Percentiles rank a stretch among this genome's conserved stretches.
phyloP scores from a whole-genome alignment of 2,113 vertebrate species.

The Sciurus niger region DNA sequence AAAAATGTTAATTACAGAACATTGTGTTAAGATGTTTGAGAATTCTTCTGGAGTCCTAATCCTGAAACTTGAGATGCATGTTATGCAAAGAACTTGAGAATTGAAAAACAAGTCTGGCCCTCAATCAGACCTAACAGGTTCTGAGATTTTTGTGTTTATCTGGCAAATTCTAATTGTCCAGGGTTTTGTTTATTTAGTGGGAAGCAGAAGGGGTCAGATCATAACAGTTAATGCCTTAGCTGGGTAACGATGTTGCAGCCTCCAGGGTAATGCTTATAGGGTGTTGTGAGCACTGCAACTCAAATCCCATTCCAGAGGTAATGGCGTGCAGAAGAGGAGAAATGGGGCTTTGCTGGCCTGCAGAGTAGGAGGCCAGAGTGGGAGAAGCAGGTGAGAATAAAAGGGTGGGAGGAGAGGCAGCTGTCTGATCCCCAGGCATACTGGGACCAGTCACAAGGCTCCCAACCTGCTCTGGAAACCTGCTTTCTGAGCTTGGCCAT shows the following conservation, averaged over 20 bases:
- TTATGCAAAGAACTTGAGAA: slow-evolving; percentile 83
- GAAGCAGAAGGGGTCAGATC: not conserved
- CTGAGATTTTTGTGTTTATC: not conserved
- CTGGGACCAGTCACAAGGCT: not conserved
- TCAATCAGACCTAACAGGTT: not conserved
- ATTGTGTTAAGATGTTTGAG: not conserved
- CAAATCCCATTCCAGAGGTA: not conserved
- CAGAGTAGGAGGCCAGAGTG: not conserved
- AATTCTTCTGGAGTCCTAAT: slow-evolving; percentile 67
- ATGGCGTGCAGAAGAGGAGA: rapidly evolving
- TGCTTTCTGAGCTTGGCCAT: not conserved
- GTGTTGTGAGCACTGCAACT: not conserved
- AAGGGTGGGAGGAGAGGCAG: not conserved
- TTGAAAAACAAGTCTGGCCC: slow-evolving; percentile 20
- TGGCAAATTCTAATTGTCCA: not conserved
- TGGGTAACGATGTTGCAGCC: not conserved
- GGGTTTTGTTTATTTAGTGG: slow-evolving; percentile 9
- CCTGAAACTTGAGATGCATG: slow-evolving; percentile 84
- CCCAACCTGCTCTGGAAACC: not conserved
- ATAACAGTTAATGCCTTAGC: not conserved
- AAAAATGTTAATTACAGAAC: slow-evolving; percentile 43
- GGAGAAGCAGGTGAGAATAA: not conserved
- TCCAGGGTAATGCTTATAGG: not conserved
- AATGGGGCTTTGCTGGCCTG: no score
- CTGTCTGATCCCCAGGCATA: rapidly evolving